These are phyloP conservation scores for Apistogramma diplotaenia DNA, from an alignment of 2,113 vertebrate genomes.

Conservation along the genomic window DNA sequence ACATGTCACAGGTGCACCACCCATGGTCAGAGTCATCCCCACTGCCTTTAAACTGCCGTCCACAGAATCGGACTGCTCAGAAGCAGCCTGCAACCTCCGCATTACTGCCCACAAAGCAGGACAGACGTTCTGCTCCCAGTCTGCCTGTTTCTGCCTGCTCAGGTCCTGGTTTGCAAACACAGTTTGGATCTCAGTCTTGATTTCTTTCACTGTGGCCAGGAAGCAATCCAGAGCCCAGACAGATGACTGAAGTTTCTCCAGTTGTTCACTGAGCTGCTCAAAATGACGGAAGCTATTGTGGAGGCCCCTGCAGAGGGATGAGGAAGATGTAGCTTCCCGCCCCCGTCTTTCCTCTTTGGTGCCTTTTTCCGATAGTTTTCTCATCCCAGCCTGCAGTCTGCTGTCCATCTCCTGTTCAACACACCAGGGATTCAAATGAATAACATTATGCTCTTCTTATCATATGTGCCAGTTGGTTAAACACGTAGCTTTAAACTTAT, in stretches of 20 bases:
- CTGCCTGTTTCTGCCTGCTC: slow-evolving; percentile 53
- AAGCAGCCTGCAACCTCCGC: slow-evolving; percentile 50
- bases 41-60: slow-evolving; percentile 53
- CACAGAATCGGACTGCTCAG: slow-evolving; percentile 32
- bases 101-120: slow-evolving; percentile 40
- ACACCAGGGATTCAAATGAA: background rate
- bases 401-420: slow-evolving; percentile 47
- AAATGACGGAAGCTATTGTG: slow-evolving; percentile 68
- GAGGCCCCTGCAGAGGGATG: slow-evolving; percentile 56
- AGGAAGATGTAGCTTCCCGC: slow-evolving; percentile 61
- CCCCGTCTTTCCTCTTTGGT: slow-evolving; percentile 27
- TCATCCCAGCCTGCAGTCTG: slow-evolving; percentile 63
- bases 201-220: slow-evolving; percentile 70
- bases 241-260: slow-evolving; percentile 62
- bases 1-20: slow-evolving; percentile 39
- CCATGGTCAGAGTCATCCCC: slow-evolving; percentile 52
- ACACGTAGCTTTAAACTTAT: slow-evolving; percentile 7
- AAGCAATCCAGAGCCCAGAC: slow-evolving; percentile 76
- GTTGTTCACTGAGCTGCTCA: slow-evolving; percentile 65
- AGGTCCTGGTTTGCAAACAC: slow-evolving; percentile 15
- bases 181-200: slow-evolving; percentile 44
- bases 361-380: slow-evolving; percentile 65
- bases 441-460: background rate
- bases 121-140: slow-evolving; percentile 40
- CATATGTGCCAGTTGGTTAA: background rate